Evolutionary conservation across 1,140 invertebrate species (phyloP).

Genomic region (Bombus breviceps): DNA sequence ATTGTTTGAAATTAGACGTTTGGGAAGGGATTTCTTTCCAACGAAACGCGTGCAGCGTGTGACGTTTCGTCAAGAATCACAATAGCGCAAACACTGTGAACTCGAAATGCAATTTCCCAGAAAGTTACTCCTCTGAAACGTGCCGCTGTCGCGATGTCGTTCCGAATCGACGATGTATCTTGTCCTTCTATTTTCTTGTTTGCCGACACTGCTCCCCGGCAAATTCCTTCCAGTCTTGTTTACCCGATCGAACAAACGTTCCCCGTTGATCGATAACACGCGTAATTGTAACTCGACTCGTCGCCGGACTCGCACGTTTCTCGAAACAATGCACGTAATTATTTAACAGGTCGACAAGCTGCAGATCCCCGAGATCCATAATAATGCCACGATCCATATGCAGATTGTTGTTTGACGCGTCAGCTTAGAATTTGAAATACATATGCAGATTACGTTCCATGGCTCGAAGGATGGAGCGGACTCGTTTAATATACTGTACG

Average conservation of each 20-base stretch:
- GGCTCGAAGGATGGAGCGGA: not conserved
- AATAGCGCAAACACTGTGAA: not conserved
- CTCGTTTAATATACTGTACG: conserved; percentile 13
- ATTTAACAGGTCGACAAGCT: conserved; percentile 2
- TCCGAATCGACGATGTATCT: not conserved
- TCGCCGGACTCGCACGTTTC: not conserved
- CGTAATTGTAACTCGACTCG: not conserved
- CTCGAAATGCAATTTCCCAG: not conserved
- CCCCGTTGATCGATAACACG: not conserved
- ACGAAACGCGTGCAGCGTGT: not conserved
- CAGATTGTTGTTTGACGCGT: conserved; percentile 33
- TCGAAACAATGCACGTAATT: not conserved
- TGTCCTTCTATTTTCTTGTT: not conserved
- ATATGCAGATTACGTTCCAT: conserved; percentile 24
- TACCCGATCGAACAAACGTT: not conserved
- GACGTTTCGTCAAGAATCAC: not conserved
- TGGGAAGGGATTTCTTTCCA: not conserved
- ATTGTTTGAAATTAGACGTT: not conserved
- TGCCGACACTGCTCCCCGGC: not conserved
- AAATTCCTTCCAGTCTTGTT: not conserved
- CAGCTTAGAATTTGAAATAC: conserved; percentile 27
- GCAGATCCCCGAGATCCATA: not conserved
- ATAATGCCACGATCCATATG: conserved; percentile 30
- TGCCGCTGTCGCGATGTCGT: too few species aligned
- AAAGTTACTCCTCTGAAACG: not conserved